Conservation (phyloP, 2,797 vertebrate genomes). For the Bovichtus variegatus region DNA sequence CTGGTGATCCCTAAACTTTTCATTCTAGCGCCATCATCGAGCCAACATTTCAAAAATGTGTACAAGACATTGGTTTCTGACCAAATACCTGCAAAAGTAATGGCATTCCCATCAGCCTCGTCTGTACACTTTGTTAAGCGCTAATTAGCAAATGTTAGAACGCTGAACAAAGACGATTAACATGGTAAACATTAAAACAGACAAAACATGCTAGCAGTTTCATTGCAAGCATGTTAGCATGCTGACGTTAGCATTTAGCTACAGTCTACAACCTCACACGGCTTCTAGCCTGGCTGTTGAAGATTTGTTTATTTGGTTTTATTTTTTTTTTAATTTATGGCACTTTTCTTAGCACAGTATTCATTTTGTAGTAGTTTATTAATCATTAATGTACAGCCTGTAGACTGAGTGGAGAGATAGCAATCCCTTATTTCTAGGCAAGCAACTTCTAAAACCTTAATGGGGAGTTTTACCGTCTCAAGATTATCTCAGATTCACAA, state of each 20-base stretch:
- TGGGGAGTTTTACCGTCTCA: not conserved
- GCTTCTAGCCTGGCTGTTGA: not conserved
- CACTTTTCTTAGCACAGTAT: too few relatives aligned
- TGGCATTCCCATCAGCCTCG: too few relatives aligned
- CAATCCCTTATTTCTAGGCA: fast-evolving
- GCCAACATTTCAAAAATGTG: not conserved
- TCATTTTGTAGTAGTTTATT: not conserved
- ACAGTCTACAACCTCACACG: not conserved
- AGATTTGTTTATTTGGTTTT: not conserved
- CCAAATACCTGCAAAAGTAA: not conserved
- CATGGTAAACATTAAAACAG: not conserved
- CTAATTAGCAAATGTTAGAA: not conserved
- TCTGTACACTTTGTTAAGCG: too few relatives aligned
- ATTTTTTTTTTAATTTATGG: not conserved
- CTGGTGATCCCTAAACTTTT: not conserved
- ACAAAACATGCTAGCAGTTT: not conserved
- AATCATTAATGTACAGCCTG: not conserved
- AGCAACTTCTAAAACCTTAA: not conserved
- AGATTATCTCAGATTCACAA: slow-evolving; percentile 3
- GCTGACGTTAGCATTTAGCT: not conserved
- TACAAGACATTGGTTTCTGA: too few relatives aligned
- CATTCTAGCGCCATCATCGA: not conserved
- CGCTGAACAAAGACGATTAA: not conserved
- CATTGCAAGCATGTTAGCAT: not conserved
- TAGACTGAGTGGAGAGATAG: not conserved